phyloP scores from a whole-genome alignment of 53 echinoderm and acorn worm species.

The Paracentrotus lividus region DNA sequence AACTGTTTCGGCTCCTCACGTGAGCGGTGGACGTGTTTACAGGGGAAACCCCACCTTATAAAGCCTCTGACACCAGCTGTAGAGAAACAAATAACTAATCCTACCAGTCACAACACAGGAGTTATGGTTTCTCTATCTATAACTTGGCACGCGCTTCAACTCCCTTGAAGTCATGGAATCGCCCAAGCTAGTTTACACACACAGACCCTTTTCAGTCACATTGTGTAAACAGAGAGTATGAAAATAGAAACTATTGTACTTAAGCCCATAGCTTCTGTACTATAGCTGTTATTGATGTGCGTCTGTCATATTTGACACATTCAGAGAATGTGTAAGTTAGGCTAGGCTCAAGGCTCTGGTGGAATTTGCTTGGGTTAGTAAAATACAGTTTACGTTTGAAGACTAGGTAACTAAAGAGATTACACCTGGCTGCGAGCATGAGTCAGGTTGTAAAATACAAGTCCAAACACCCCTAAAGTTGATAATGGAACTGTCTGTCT shows the following conservation, averaged over 20 bases:
- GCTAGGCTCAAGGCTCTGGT: too few species aligned
- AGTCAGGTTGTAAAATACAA: neutral
- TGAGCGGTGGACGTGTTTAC: slow-evolving; percentile 21
- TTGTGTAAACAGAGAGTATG: too few species aligned
- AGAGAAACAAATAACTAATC: slow-evolving; percentile 62
- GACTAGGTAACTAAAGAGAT: too few species aligned
- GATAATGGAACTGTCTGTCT: slow-evolving; percentile 84
- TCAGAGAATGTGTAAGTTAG: too few species aligned
- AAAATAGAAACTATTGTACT: too few species aligned
- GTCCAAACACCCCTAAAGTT: slow-evolving; percentile 59
- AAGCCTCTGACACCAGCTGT: slow-evolving; percentile 32
- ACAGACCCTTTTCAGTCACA: too few species aligned
- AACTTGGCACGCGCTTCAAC: slow-evolving; percentile 1
- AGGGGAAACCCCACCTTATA: slow-evolving; percentile 67
- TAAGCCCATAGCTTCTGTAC: too few species aligned
- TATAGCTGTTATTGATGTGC: too few species aligned
- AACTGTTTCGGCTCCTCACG: slow-evolving; percentile 56
- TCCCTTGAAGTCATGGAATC: slow-evolving; percentile 1
- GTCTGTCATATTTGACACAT: too few species aligned
- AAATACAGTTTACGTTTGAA: too few species aligned
- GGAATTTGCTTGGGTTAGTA: too few species aligned
- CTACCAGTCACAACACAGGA: slow-evolving; percentile 30
- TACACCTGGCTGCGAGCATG: neutral
- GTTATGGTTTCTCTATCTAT: slow-evolving; percentile 42
- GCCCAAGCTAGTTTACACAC: neutral